Base-by-base conservation (phyloP, 2,888 invertebrate species). In the Allolobophora icterica region DNA sequence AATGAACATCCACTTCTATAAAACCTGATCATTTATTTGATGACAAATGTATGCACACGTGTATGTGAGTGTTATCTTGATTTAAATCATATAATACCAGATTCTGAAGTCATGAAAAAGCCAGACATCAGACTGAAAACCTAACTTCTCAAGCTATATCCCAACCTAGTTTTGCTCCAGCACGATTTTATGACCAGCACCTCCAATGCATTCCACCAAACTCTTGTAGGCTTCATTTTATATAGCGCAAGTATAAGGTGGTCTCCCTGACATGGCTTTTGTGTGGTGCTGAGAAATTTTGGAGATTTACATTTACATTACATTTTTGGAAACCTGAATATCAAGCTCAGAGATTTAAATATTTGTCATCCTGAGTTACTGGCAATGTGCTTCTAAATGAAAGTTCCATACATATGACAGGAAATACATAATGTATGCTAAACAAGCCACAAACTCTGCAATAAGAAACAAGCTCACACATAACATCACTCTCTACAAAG, bases 401-500 rank as follows among this genome's bases (percentile, higher is more conserved):
- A 71, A 71, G n/a, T 11, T 71, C 30, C 71, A 71, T 71, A 71
- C n/a, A 52, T n/a, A 71, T 71, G 71, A n/a, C 71, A 71, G n/a
- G n/a, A n/a, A 71, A 30, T 71, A 71, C 71, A 71, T 71, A n/a
- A 71, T 71, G n/a, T 71, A 71, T 71, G 71, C n/a, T 71, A n/a
- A 71, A 71, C 11, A 71, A 71, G 71, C 71, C 8, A 52, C n/a
- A 71, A 71, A n/a, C 71, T 52, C 52, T n/a, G 71, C n/a, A 71
- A 71, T n/a, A 71, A 71, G 71, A 71, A 71, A 71, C 71, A 71
- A 8, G 8, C 71, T 71, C 71, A 71, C 71, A 71, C 71, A 71
- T 71, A 71, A 71, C 13, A 71, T 71, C 71, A 71, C 71, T 71
- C 71, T 71, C 71, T 71, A 71, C 71, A 71, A 71, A n/a, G 71